Evolutionary conservation across 2,888 invertebrate species (phyloP).

Genomic region (Temnothorax rugatulus): DNA sequence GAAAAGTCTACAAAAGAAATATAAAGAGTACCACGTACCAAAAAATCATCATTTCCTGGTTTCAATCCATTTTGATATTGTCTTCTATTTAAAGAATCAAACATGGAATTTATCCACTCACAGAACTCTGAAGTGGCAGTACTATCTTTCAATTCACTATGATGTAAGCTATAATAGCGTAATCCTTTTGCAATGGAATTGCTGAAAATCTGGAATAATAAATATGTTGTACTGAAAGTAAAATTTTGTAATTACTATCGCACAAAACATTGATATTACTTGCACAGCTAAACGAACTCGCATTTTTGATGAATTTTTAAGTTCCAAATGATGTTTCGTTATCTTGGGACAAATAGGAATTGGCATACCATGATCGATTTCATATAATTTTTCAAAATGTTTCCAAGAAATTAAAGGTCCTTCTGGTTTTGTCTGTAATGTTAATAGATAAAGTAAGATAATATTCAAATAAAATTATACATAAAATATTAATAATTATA

Average conservation of each 20-base stretch:
- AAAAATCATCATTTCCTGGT: background rate
- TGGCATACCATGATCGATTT: background rate
- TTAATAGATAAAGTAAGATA: background rate
- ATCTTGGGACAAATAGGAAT: background rate
- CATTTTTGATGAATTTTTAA: conserved; percentile 1
- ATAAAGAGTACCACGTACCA: background rate
- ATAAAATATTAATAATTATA: too few species aligned
- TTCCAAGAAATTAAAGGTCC: background rate
- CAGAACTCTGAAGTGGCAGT: background rate
- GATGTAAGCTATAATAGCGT: background rate
- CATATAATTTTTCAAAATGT: background rate
- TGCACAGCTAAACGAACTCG: background rate
- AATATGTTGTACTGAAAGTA: background rate
- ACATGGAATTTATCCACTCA: background rate
- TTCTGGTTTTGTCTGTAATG: background rate
- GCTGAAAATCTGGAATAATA: background rate
- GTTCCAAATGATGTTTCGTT: background rate
- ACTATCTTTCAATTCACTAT: background rate
- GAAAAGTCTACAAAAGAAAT: background rate
- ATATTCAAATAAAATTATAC: background rate
- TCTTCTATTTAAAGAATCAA: background rate
- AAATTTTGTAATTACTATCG: background rate
- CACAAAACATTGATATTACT: background rate
- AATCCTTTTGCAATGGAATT: background rate
- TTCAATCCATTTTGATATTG: background rate